Conservation (phyloP, 23 tunicate genomes). For the Aplidium turbinatum region DNA sequence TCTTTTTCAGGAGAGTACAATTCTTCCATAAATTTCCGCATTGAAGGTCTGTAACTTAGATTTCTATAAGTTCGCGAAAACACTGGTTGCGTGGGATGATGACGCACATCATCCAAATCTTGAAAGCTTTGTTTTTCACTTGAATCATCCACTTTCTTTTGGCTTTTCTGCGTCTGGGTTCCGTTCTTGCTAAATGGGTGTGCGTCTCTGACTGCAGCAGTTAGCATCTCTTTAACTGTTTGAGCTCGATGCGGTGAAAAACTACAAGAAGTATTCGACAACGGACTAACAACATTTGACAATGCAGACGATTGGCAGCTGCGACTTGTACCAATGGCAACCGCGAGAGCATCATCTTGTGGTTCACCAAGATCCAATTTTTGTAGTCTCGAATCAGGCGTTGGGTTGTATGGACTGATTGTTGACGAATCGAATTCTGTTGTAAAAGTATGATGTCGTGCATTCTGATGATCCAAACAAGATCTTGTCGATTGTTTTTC, state of each 20-base stretch:
- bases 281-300: slow-evolving; percentile 33
- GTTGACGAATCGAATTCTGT: too few relatives aligned
- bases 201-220: slow-evolving; percentile 58
- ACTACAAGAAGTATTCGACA: slow-evolving; percentile 12
- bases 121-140: neutral
- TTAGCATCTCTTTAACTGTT: slow-evolving; percentile 41
- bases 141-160: neutral
- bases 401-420: too few relatives aligned
- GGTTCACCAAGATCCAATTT: neutral
- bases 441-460: too few relatives aligned
- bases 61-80: slow-evolving; percentile 52
- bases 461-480: too few relatives aligned
- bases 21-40: slow-evolving; percentile 56
- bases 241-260: neutral
- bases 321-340: slow-evolving; percentile 52
- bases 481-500: too few relatives aligned
- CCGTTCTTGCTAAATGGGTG: slow-evolving; percentile 49
- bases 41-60: slow-evolving; percentile 69
- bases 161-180: neutral
- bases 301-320: slow-evolving; percentile 47
- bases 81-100: slow-evolving; percentile 23
- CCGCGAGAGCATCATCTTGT: slow-evolving; percentile 19
- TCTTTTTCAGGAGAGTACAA: slow-evolving; percentile 41
- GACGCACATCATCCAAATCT: too few relatives aligned
- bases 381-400: too few relatives aligned